phyloP scores from a whole-genome alignment of 2,888 invertebrate genomes.

The Limenitis camilla region DNA sequence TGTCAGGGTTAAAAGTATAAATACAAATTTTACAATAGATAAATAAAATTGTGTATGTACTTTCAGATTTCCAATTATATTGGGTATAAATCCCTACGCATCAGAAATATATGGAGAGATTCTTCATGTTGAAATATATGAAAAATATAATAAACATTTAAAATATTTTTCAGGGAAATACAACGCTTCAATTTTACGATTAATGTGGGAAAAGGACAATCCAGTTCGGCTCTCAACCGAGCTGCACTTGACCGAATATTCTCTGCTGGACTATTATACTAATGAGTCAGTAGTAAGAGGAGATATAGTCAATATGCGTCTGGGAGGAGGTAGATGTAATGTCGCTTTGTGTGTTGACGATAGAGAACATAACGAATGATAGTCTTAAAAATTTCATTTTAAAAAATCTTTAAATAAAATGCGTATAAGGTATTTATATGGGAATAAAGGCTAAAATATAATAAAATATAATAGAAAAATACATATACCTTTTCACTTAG shows the following conservation, averaged over 20 bases:
- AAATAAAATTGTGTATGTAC: no score
- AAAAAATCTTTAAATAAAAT: neutral
- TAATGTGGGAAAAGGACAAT: constrained; percentile 83
- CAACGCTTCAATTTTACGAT: constrained; percentile 81
- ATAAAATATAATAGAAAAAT: no score
- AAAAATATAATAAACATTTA: neutral
- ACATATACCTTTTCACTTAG: no score
- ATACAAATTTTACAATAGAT: no score
- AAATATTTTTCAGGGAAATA: constrained; percentile 80
- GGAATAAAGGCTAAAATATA: no score
- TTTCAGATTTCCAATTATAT: no score
- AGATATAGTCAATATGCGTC: constrained; percentile 78
- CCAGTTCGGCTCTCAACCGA: constrained; percentile 85
- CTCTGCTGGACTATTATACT: constrained; percentile 80
- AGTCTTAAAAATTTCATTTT: neutral
- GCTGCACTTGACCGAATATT: constrained; percentile 87
- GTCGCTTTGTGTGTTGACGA: constrained; percentile 40
- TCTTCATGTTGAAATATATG: neutral
- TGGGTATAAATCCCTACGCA: no score
- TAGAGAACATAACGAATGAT: constrained; percentile 19
- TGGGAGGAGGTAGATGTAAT: constrained; percentile 81
- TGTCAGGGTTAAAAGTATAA: no score
- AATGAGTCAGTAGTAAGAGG: constrained; percentile 82
- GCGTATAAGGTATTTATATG: no score
- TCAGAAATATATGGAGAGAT: neutral